Evolutionary conservation across 2,888 invertebrate species (phyloP).

Genomic region (Cheilosia urbana): DNA sequence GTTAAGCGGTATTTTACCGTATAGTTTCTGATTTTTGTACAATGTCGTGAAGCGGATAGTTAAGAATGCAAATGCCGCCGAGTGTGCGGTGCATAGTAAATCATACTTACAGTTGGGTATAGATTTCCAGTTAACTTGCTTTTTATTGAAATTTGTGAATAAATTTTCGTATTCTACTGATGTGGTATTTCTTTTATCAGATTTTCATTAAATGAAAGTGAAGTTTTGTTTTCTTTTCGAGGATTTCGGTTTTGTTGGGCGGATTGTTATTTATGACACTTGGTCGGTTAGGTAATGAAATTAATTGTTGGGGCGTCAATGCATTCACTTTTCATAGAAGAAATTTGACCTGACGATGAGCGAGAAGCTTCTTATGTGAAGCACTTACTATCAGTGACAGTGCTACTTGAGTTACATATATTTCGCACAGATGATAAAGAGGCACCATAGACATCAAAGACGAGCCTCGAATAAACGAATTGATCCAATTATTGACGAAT

Average conservation of each 20-base stretch:
- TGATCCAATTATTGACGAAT: no score
- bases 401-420: no score
- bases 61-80: constrained; percentile 1
- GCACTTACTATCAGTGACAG: no score
- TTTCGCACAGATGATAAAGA: no score
- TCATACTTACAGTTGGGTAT: constrained; percentile 9
- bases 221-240: constrained; percentile 37
- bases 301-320: no score
- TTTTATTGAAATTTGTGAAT: constrained; percentile 46
- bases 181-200: constrained; percentile 9
- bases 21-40: not conserved
- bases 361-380: no score
- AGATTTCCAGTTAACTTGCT: constrained; percentile 55
- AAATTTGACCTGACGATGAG: no score
- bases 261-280: constrained; percentile 18
- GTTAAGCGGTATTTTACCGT: constrained; percentile 43
- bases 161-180: constrained; percentile 35
- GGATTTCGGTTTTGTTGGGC: constrained; percentile 2
- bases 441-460: no score
- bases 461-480: no score
- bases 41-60: constrained; percentile 10
- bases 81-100: constrained; percentile 54
- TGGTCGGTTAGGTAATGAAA: not conserved
- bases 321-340: no score
- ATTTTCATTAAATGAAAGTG: constrained; percentile 35